phyloP scores from a whole-genome alignment of 35 echinoderm and acorn worm genomes.

The Heliocidaris tuberculata region DNA sequence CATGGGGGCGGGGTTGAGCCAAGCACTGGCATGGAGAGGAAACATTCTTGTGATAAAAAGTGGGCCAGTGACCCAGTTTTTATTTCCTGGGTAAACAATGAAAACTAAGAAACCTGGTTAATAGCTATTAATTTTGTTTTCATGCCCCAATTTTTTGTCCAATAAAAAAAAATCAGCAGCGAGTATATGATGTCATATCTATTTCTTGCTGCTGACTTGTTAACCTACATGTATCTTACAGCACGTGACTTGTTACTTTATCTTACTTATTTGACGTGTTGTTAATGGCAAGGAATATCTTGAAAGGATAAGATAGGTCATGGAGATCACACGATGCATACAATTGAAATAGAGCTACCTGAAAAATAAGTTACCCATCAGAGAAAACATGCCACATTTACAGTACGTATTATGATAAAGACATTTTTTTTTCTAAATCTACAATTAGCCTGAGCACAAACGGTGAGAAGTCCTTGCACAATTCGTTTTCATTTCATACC shows the following conservation, averaged over 20 bases:
- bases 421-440: not conserved
- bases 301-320: not conserved
- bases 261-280: not conserved
- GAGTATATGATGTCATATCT: not conserved
- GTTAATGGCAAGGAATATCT: not conserved
- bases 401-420: not conserved
- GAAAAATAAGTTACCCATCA: not conserved
- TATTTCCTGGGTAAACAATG: constrained; percentile 17
- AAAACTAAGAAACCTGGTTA: constrained; percentile 11
- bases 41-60: not conserved
- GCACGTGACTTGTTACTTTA: not conserved
- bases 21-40: not conserved
- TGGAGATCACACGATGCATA: not conserved
- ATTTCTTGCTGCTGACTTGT: not conserved
- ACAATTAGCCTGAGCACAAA: not conserved
- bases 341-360: not conserved
- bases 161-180: not conserved
- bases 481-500: too few species aligned
- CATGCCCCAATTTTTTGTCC: not conserved
- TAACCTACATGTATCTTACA: not conserved
- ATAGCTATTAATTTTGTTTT: not conserved
- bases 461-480: too few species aligned
- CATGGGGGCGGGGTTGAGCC: not conserved
- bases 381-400: too few species aligned
- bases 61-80: not conserved